These are phyloP conservation scores for Laticauda colubrina DNA, from an alignment of 2,113 vertebrate species.

Conservation along the genomic window DNA sequence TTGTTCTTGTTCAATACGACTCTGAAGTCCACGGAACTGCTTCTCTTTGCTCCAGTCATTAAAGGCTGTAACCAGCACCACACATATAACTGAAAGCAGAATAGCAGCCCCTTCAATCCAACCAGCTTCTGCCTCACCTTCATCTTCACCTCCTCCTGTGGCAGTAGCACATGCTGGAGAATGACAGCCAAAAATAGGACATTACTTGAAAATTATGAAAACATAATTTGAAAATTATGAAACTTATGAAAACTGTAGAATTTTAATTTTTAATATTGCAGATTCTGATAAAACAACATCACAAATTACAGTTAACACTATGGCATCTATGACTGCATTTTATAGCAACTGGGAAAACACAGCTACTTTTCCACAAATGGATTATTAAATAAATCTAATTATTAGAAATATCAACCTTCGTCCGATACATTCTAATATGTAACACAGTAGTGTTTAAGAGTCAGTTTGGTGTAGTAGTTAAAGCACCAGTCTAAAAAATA, in stretches of 20 bases:
- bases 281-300: not conserved
- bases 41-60: slow-evolving; percentile 99
- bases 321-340: not conserved
- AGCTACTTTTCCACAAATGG: not conserved
- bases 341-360: not conserved
- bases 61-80: slow-evolving; percentile 96
- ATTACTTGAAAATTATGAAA: not conserved
- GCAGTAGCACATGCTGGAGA: slow-evolving; percentile 80
- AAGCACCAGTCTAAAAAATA: not conserved
- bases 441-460: not conserved
- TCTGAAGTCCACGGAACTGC: slow-evolving; percentile 96
- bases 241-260: not conserved
- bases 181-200: not conserved
- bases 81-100: slow-evolving; percentile 93
- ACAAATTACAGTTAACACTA: not conserved
- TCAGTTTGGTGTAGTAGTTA: not conserved
- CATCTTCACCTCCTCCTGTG: slow-evolving; percentile 83
- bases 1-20: slow-evolving; percentile 99
- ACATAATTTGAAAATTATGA: not conserved
- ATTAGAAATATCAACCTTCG: not conserved
- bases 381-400: not conserved
- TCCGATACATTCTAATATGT: not conserved
- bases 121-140: slow-evolving; percentile 92
- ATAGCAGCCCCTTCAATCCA: slow-evolving; percentile 99
- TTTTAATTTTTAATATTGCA: not conserved